Evolutionary conservation across 1,140 invertebrate species (phyloP).

Genomic region (Lutraria rhynchaena): DNA sequence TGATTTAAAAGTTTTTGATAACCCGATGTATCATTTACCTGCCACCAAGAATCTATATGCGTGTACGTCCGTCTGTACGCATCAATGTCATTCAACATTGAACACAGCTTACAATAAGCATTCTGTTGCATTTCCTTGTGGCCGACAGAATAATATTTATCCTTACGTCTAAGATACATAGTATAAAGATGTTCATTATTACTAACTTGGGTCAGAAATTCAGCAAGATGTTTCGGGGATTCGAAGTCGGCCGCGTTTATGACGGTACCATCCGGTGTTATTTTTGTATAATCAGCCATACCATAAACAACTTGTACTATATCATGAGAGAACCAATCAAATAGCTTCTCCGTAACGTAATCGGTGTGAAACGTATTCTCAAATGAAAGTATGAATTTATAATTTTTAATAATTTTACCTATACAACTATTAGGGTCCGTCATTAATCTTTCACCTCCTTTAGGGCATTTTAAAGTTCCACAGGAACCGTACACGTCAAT

Average conservation of each 20-base stretch:
- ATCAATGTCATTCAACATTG: neutral
- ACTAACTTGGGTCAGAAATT: neutral
- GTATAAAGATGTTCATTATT: neutral
- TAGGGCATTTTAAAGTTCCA: neutral
- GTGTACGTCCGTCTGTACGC: neutral
- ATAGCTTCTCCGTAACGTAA: slow-evolving; percentile 98
- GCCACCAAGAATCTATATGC: slow-evolving; percentile 25
- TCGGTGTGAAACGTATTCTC: slow-evolving; percentile 96
- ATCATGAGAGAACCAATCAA: slow-evolving; percentile 75
- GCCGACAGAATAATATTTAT: neutral
- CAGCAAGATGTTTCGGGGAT: slow-evolving; percentile 20
- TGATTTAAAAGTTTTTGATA: neutral
- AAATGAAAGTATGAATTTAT: slow-evolving; percentile 80
- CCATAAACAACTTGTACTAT: slow-evolving; percentile 42
- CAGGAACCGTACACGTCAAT: slow-evolving; percentile 88
- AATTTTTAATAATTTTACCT: slow-evolving; percentile 13
- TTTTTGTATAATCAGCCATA: slow-evolving; percentile 15
- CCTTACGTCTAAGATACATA: neutral
- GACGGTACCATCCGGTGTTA: slow-evolving; percentile 5
- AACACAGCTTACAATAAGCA: slow-evolving; percentile 6
- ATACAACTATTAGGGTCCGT: neutral
- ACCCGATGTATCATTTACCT: neutral
- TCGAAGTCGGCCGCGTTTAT: slow-evolving; percentile 25
- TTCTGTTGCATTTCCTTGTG: slow-evolving; percentile 25
- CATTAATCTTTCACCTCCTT: neutral